These are phyloP conservation scores for Australoheros facetus DNA, from an alignment of 2,797 vertebrate species.

Conservation along the genomic window DNA sequence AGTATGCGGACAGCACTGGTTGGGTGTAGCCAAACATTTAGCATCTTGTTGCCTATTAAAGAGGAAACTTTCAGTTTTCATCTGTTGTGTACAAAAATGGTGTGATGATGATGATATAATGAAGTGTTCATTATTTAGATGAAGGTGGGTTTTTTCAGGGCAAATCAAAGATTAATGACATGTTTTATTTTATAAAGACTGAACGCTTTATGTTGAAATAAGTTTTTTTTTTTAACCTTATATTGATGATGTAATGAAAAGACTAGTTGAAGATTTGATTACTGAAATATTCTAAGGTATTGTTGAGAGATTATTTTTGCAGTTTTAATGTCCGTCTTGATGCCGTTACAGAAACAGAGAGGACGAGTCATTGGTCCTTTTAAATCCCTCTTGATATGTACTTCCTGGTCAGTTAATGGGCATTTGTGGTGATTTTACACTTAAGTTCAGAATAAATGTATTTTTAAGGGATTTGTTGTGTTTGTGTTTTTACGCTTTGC, in stretches of 20 bases:
- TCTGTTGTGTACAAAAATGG: not conserved
- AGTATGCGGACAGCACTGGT: not conserved
- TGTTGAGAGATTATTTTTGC: not conserved
- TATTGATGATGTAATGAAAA: not conserved
- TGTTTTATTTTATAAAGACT: not conserved
- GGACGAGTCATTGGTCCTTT: not conserved
- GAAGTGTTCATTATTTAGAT: not conserved
- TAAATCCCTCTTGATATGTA: not conserved
- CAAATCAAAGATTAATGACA: not conserved
- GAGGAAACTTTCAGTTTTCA: not conserved
- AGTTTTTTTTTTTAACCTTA: not conserved
- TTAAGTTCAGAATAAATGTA: not conserved
- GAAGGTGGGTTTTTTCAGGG: not conserved
- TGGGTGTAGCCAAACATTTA: not conserved
- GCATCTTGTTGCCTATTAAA: constrained; percentile 2
- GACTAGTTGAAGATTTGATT: not conserved
- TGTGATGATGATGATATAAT: not conserved
- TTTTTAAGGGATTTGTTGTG: not conserved
- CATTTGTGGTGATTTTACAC: not conserved
- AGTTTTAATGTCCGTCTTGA: too few relatives aligned
- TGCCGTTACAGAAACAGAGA: not conserved
- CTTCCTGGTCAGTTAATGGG: not conserved
- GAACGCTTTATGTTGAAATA: not conserved
- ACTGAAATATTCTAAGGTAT: not conserved
- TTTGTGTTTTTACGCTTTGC: not conserved